These are phyloP conservation scores for Lynx canadensis DNA, from an alignment of 2,113 vertebrate genomes.

Conservation along the genomic window DNA sequence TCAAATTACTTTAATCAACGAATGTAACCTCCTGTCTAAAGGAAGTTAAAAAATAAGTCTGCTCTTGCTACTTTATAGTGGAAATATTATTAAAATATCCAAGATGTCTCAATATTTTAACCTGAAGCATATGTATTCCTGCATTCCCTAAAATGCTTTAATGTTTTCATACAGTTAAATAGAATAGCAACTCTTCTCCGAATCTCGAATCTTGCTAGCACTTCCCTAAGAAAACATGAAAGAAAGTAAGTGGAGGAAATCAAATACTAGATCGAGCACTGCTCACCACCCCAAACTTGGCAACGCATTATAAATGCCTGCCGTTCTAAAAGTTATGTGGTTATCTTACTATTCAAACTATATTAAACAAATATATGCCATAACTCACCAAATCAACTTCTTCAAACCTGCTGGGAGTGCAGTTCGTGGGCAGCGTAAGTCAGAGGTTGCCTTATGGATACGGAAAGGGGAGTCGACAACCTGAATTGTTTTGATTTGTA, in stretches of 20 bases:
- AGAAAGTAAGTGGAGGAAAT: slow-evolving; percentile 72
- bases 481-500: slow-evolving; percentile 65
- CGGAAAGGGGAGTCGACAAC: neutral
- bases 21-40: slow-evolving; percentile 61
- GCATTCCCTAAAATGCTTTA: slow-evolving; percentile 76
- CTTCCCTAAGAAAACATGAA: slow-evolving; percentile 70
- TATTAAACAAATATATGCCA: slow-evolving; percentile 54
- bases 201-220: slow-evolving; percentile 47
- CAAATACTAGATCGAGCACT: slow-evolving; percentile 53
- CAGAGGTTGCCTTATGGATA: slow-evolving; percentile 2
- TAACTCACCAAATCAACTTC: slow-evolving; percentile 64
- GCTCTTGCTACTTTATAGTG: slow-evolving; percentile 68
- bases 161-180: slow-evolving; percentile 79
- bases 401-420: slow-evolving; percentile 31
- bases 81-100: slow-evolving; percentile 75
- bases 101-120: slow-evolving; percentile 77
- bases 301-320: slow-evolving; percentile 7
- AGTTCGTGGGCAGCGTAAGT: neutral
- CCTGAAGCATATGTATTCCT: slow-evolving; percentile 69
- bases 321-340: slow-evolving; percentile 39
- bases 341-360: slow-evolving; percentile 68
- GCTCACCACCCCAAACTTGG: slow-evolving; percentile 53
- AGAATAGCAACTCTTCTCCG: slow-evolving; percentile 72
- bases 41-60: neutral
- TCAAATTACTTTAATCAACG: slow-evolving; percentile 67